phyloP scores from a whole-genome alignment of 2,113 vertebrate genomes.

The Notarius quadriscutis region DNA sequence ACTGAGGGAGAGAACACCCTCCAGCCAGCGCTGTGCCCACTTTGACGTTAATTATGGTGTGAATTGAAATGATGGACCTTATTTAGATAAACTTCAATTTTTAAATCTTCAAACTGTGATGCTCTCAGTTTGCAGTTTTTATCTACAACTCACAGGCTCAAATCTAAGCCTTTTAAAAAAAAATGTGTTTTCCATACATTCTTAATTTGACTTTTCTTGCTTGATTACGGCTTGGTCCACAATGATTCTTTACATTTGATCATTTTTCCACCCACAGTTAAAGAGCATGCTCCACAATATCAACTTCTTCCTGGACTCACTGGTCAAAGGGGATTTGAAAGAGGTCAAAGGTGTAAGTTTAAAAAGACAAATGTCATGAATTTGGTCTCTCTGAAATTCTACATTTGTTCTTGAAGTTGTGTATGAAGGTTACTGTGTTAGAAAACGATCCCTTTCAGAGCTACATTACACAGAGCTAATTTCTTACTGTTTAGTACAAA shows the following conservation, averaged over 20 bases:
- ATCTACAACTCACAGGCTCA: not conserved
- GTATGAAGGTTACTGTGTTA: too few species aligned
- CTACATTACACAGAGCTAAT: not conserved
- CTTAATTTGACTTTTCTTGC: not conserved
- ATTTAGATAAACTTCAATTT: constrained; percentile 20
- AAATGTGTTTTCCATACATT: not conserved
- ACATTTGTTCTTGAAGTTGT: not conserved
- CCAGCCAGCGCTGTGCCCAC: not conserved
- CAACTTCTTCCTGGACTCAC: constrained; percentile 70
- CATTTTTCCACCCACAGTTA: constrained; percentile 57
- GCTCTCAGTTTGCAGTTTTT: not conserved
- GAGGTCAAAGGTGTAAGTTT: constrained; percentile 73
- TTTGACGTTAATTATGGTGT: constrained; percentile 18
- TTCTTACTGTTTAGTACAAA: too few species aligned
- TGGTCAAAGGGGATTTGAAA: constrained; percentile 74
- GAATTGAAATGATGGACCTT: constrained; percentile 15
- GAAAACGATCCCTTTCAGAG: not conserved
- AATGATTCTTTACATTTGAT: constrained; percentile 4
- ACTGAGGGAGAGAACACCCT: constrained; percentile 1
- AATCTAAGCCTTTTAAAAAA: not conserved
- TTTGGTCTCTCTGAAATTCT: constrained; percentile 9
- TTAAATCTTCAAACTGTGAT: not conserved
- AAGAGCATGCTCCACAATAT: constrained; percentile 75
- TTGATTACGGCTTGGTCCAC: not conserved
- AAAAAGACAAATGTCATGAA: not conserved